These are phyloP conservation scores for Pantherophis guttatus DNA, from an alignment of 2,113 vertebrate species.

Conservation along the genomic window DNA sequence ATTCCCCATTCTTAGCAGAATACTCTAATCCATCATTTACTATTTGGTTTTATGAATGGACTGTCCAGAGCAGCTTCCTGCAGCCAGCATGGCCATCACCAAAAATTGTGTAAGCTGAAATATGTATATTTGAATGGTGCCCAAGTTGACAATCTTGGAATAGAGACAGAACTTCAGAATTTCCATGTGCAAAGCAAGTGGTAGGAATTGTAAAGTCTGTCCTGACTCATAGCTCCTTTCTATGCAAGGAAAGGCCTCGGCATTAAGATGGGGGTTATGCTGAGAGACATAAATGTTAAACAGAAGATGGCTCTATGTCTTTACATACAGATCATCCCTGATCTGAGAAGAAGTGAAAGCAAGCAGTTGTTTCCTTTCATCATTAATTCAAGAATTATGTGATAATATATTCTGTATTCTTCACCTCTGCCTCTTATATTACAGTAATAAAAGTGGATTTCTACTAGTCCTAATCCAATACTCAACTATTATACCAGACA, in stretches of 20 bases:
- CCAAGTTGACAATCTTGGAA: not conserved
- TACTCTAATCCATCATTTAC: not conserved
- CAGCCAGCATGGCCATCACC: not conserved
- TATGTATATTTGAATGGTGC: not conserved
- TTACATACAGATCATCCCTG: not conserved
- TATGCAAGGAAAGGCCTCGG: not conserved
- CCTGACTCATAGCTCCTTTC: not conserved
- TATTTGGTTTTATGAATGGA: not conserved
- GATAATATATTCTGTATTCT: not conserved
- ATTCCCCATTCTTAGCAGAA: not conserved
- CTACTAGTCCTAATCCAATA: not conserved
- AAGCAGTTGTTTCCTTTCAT: not conserved
- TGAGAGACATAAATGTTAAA: not conserved
- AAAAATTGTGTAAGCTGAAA: not conserved
- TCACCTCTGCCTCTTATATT: not conserved
- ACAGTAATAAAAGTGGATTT: not conserved
- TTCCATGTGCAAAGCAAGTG: not conserved
- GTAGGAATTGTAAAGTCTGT: not conserved
- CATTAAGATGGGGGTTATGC: not conserved
- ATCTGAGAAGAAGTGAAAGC: not conserved
- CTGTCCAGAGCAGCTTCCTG: not conserved
- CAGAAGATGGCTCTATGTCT: not conserved
- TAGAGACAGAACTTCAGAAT: not conserved
- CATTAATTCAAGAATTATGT: not conserved
- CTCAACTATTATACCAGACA: not conserved